Base-by-base conservation (phyloP, 2,888 invertebrate genomes). In the Encarsia formosa region DNA sequence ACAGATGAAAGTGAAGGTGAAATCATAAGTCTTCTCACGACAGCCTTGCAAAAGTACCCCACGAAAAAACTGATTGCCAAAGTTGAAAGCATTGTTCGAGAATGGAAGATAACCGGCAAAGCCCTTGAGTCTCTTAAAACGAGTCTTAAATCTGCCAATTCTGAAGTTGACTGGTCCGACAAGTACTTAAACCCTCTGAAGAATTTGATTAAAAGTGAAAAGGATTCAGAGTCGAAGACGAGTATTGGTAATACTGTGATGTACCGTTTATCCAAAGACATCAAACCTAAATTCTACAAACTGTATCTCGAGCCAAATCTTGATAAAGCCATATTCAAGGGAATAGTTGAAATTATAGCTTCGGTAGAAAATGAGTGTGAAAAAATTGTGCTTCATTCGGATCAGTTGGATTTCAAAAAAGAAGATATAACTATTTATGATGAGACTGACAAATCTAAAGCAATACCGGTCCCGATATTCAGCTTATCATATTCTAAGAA, bases 261-360 rank as follows among this genome's bases (percentile, higher is more conserved):
- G 4, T 82, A 81, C 65, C 76, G 80, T 0, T 71, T 85, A 9
- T 83, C 84, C 0, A 71, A 69, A 1, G 75, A 74, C 26, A 74
- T 81, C 0, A 63, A 62, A n/a, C 84, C 84, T 0, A 70, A 68
- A 0, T 75, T 75, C 57, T 85, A 84, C 62, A 74, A 74, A 16
- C 74, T 84, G 13, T 65, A 66, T 13, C 67, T 84, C 0, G 74
- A 65, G 43, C 74, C 83, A 0, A 65, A 80, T 42, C 76, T 83
- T 0, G 65, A 66, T 0, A 72, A 71, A 16, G 68, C 68, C 15
- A 63, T 59, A 0, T 22, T 71, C 61, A 44, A 61, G 2, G 66
- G 71, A 23, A 32, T 2, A 1, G 67, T 70, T 2, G 15, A 50
- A 3, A 70, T 70, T 24, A 35, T 16, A 2, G 62, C 64, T 1